phyloP scores from a whole-genome alignment of 2,888 invertebrate genomes.

The Conops quadrifasciatus region DNA sequence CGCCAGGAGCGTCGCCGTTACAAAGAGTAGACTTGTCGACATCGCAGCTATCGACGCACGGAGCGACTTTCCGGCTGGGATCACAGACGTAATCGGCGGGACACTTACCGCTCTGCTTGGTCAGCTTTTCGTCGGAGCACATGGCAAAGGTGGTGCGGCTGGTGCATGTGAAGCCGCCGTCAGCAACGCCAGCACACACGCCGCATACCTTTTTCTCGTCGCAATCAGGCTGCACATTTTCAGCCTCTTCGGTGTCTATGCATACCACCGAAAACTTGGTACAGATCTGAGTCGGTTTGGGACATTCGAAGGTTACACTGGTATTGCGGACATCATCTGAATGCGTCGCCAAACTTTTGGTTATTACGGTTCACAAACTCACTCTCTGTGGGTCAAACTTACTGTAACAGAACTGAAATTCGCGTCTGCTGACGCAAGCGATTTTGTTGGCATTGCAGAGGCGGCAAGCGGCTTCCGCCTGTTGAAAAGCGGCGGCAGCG shows the following conservation, averaged over 20 bases:
- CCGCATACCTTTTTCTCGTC: slow-evolving; percentile 48
- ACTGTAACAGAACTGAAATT: slow-evolving; percentile 51
- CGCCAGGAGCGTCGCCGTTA: slow-evolving; percentile 44
- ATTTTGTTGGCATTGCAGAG: slow-evolving; percentile 46
- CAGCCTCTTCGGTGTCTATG: not conserved
- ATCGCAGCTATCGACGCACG: slow-evolving; percentile 47
- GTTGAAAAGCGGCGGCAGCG: slow-evolving; percentile 2
- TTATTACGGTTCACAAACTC: too few species aligned
- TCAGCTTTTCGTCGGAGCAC: slow-evolving; percentile 39
- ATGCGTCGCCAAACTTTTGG: not conserved
- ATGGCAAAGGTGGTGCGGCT: slow-evolving; percentile 48
- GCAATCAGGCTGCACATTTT: slow-evolving; percentile 41
- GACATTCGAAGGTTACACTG: slow-evolving; percentile 42
- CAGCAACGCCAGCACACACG: slow-evolving; percentile 32
- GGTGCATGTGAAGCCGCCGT: slow-evolving; percentile 49
- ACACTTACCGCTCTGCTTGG: slow-evolving; percentile 41
- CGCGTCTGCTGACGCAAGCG: slow-evolving; percentile 46
- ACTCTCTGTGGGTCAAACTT: slow-evolving; percentile 31
- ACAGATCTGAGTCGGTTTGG: slow-evolving; percentile 46
- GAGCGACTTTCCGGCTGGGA: slow-evolving; percentile 20
- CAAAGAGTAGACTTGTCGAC: slow-evolving; percentile 37
- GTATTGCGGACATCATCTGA: not conserved
- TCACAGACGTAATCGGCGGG: slow-evolving; percentile 45
- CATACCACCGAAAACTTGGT: slow-evolving; percentile 45
- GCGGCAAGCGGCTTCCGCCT: slow-evolving; percentile 47